phyloP scores from a whole-genome alignment of 2,113 vertebrate species.

The Triplophysa siluroides region DNA sequence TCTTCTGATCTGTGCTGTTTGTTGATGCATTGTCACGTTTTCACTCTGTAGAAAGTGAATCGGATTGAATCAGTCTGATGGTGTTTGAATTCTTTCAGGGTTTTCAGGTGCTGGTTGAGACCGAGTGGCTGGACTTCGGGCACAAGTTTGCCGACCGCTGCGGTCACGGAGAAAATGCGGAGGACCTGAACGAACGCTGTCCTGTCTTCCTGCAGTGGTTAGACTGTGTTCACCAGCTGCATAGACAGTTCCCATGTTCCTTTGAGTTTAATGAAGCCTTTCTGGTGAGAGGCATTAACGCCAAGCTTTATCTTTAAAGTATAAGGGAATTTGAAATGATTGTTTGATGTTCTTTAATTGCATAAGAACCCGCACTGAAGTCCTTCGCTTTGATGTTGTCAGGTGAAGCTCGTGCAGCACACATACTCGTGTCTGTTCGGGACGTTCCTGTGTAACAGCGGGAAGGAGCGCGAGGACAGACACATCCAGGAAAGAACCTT shows the following conservation, averaged over 20 bases:
- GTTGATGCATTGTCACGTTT: no score
- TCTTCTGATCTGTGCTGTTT: no score
- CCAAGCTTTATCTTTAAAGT: not conserved
- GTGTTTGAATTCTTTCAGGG: constrained; percentile 72
- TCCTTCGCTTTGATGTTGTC: not conserved
- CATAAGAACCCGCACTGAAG: not conserved
- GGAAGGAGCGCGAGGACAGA: constrained; percentile 91
- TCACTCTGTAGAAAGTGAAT: no score
- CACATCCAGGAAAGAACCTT: constrained; percentile 94
- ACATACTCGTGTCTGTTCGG: constrained; percentile 97
- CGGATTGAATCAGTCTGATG: not conserved
- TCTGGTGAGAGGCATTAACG: constrained; percentile 79
- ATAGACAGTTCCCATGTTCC: constrained; percentile 97
- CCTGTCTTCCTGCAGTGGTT: constrained; percentile 98
- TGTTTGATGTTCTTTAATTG: not conserved
- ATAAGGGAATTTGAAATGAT: not conserved
- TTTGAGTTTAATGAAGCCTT: constrained; percentile 99
- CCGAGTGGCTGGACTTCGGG: constrained; percentile 95
- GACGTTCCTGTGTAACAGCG: constrained; percentile 98
- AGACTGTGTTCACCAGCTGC: constrained; percentile 97
- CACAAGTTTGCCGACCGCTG: constrained; percentile 98
- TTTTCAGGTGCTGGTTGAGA: constrained; percentile 97
- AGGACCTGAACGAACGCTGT: constrained; percentile 95
- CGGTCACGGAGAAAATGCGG: constrained; percentile 94
- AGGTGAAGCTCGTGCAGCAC: constrained; percentile 98